Base-by-base conservation (phyloP, 2,797 vertebrate genomes). In the Neopelma chrysocephalum region DNA sequence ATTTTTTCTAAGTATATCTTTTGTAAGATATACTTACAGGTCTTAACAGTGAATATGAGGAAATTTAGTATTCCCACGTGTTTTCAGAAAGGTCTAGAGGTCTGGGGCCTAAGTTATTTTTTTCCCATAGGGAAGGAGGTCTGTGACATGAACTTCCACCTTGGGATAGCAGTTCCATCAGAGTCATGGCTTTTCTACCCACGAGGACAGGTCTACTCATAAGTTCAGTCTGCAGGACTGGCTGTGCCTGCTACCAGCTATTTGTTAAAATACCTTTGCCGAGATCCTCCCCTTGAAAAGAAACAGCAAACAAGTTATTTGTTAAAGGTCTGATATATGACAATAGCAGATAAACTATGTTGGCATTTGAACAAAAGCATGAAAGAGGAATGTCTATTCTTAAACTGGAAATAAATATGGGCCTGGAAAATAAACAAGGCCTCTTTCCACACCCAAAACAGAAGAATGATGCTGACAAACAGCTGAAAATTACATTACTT, bases 361-460 rank as follows among this genome's bases (percentile, higher is more conserved):
- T 68, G 57, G 82, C 62, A 64, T 83, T 57, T 57, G 75, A 70
- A 34, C 47, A 87, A 66, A 48, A 23, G 9, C 72, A 50, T 57
- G 25, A 51, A 58, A 64, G 40, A 77, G 17, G 79, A 56, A 58
- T 76, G 76, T 50, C 20, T 75, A 65, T 13, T 85, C 91, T 85
- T 61, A 53, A 40, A 57, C 1, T 18, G 38, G 64, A 93, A 77
- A 87, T 93, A 43, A 25, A 61, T 92, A 78, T 81, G 96, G 96
- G 90, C 96, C 96, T 97, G 89, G 91, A 98, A 98, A 97, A 97
- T 96, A 98, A 98, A 97, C 98, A 95, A 97, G 70, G 82, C 94
- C 95, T 84, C 96, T 97, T 96, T 98, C 97, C 97, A 98, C 92
- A 97, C 90, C 91, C 89, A 97, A 96, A 78, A 93, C 89, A 95